These are phyloP conservation scores for Sphaeramia orbicularis DNA, from an alignment of 2,797 vertebrate species.

Conservation along the genomic window DNA sequence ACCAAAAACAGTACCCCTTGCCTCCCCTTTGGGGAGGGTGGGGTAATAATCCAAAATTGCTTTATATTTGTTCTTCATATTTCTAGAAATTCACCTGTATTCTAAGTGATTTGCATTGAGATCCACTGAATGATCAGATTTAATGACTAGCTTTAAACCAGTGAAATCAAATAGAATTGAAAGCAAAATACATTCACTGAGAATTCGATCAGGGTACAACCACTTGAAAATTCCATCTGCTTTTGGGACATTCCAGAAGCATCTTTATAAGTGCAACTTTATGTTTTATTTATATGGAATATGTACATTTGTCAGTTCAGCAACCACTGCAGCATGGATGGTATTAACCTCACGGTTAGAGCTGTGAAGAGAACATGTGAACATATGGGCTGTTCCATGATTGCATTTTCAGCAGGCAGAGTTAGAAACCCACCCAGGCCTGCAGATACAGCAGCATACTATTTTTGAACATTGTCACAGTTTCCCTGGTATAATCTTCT, in stretches of 20 bases:
- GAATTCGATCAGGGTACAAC: no score
- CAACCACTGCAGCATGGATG: slow-evolving; percentile 13
- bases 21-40: no score
- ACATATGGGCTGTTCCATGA: slow-evolving; percentile 21
- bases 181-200: no score
- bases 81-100: no score
- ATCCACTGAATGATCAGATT: no score
- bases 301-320: neutral
- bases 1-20: no score
- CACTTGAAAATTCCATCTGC: neutral
- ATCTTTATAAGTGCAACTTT: neutral
- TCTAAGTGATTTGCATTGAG: no score
- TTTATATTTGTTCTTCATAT: no score
- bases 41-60: no score
- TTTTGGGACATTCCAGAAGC: neutral
- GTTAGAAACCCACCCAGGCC: slow-evolving; percentile 47
- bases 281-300: neutral
- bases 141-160: no score
- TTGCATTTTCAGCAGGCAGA: slow-evolving; percentile 55
- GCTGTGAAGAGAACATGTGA: slow-evolving; percentile 1
- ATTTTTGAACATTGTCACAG: slow-evolving; percentile 72
- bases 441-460: slow-evolving; percentile 60
- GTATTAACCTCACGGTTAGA: slow-evolving; percentile 23
- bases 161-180: no score
- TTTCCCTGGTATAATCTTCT: slow-evolving; percentile 70